These are phyloP conservation scores for Mnemiopsis leidyi DNA, from an alignment of 37 sponge, comb jelly and placozoan species.

Conservation along the genomic window DNA sequence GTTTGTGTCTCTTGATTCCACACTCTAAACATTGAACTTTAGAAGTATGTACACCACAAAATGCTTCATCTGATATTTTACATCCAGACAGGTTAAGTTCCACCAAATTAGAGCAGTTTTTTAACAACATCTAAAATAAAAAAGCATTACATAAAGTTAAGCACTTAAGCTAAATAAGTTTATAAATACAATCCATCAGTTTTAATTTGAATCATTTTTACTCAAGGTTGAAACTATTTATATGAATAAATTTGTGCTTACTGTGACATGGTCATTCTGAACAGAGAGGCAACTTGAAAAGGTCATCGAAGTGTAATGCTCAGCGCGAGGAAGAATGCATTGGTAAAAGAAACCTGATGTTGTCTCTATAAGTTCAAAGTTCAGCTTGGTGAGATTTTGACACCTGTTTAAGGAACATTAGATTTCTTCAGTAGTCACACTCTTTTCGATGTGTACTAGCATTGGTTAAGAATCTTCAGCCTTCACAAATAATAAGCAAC, in stretches of 20 bases:
- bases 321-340: background rate
- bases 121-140: background rate
- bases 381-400: background rate
- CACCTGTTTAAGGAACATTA: too few species aligned
- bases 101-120: background rate
- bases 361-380: background rate
- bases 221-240: too few species aligned
- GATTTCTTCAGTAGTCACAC: too few species aligned
- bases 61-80: slow-evolving; percentile 25
- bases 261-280: background rate
- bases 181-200: too few species aligned
- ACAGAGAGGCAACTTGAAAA: slow-evolving; percentile 4
- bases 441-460: too few species aligned
- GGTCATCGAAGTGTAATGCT: background rate
- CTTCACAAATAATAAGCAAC: too few species aligned
- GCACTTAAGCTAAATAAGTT: too few species aligned
- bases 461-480: too few species aligned
- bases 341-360: background rate
- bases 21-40: slow-evolving; percentile 22
- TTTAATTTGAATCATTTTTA: too few species aligned
- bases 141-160: too few species aligned
- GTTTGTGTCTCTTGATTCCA: slow-evolving; percentile 50
- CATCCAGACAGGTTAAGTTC: slow-evolving; percentile 9
- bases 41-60: background rate
- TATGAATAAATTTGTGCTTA: too few species aligned